phyloP scores from a whole-genome alignment of 2,113 vertebrate genomes.

The Alouatta palliata region DNA sequence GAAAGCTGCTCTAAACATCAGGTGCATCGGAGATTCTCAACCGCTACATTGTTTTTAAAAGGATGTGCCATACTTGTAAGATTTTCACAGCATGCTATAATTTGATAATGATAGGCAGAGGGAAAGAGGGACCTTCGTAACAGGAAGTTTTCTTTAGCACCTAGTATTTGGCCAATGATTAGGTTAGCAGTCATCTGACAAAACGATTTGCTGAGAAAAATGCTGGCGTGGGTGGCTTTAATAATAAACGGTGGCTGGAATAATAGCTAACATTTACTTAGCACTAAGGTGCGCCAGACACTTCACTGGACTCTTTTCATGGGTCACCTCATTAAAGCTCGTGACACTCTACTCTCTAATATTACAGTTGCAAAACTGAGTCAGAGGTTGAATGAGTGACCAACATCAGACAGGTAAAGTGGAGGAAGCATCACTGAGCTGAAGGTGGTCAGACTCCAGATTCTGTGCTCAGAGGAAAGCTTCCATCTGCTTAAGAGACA shows the following conservation, averaged over 20 bases:
- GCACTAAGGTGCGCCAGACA: fast-evolving
- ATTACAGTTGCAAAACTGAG: neutral
- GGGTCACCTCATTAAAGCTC: neutral
- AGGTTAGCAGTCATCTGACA: neutral
- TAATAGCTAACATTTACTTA: neutral
- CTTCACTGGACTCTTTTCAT: no score
- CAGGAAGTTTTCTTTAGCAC: conserved; percentile 8
- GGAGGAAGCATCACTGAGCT: neutral
- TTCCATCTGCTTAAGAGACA: neutral
- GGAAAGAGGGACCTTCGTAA: neutral
- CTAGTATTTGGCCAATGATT: neutral
- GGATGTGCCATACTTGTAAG: neutral
- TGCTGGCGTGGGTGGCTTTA: neutral
- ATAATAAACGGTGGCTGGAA: neutral
- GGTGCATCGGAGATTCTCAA: neutral
- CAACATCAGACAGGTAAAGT: neutral
- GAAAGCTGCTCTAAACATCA: neutral
- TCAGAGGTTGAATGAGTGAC: neutral
- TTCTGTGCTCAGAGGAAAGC: neutral
- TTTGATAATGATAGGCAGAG: neutral
- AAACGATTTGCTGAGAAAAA: neutral
- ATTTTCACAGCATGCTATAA: neutral
- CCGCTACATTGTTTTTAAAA: neutral
- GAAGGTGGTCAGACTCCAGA: neutral
- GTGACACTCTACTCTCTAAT: neutral